These are phyloP conservation scores for Trypoxylon attenuatum DNA, from an alignment of 2,888 invertebrate species.

Conservation along the genomic window DNA sequence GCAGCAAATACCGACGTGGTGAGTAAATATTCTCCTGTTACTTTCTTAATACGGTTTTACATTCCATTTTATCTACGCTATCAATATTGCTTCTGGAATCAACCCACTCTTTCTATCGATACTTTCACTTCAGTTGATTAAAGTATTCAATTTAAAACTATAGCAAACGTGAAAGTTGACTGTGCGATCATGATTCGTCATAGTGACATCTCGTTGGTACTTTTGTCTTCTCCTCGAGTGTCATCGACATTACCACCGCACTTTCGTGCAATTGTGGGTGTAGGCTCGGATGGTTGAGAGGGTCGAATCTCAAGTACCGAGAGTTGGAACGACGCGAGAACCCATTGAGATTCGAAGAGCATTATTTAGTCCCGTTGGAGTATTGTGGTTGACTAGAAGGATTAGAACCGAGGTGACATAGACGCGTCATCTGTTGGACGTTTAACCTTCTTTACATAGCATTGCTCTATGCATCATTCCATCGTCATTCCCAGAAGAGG, in stretches of 20 bases:
- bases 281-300: constrained; percentile 2
- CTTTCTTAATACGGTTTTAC: not conserved
- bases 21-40: constrained; percentile 39
- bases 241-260: constrained; percentile 38
- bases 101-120: too few species aligned
- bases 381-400: constrained; percentile 43
- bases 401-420: constrained; percentile 57
- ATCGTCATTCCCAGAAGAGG: constrained; percentile 38
- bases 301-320: constrained; percentile 3
- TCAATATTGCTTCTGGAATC: too few species aligned
- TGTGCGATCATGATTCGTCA: too few species aligned
- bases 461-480: constrained; percentile 20
- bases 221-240: constrained; percentile 36
- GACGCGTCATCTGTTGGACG: constrained; percentile 64
- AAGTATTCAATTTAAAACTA: too few species aligned
- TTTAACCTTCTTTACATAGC: constrained; percentile 53
- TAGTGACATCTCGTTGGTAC: too few species aligned
- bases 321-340: constrained; percentile 10
- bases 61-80: too few species aligned
- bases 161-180: too few species aligned
- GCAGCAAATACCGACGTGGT: constrained; percentile 71
- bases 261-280: not conserved
- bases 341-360: constrained; percentile 29
- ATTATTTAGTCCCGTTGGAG: constrained; percentile 58
- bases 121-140: too few species aligned